Base-by-base conservation (phyloP, 1,140 invertebrate species). In the Drosophila busckii region DNA sequence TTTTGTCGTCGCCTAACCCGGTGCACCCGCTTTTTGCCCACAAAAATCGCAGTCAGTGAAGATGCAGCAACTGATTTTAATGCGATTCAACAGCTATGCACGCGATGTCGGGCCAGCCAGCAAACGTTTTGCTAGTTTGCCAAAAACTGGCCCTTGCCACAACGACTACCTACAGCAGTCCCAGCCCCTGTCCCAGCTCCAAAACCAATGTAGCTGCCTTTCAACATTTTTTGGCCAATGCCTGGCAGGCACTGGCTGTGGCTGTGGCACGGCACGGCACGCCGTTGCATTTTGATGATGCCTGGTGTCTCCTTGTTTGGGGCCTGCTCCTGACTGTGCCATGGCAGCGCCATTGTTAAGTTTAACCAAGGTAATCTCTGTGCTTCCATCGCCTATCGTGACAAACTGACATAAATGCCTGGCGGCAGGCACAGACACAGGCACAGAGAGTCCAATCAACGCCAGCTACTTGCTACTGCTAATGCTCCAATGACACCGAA, bases 331-430 rank as follows among this genome's bases (percentile, higher is more conserved):
- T 42, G 42, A 48, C 13, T 35, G 29, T 64, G 73, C 55, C 66
- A 48, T 80, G 61, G 61, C 60, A 66, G 64, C 63, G 69, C 73
- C 69, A 69, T 80, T 80, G 75, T 82, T 82, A 82, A 82, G 75
- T 82, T 78, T 82, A 82, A 82, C 75, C 75, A 82, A 82, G 75
- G 75, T 82, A 82, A 82, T 82, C 75, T 82, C 75, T 82, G 55
- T 73, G 75, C 75, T 82, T 75, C 75, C 64, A 82, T 82, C 75
- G 75, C 75, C 75, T 82, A 75, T 82, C 75, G 75, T 82, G 75
- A 82, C 75, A 82, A 82, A 82, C 75, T 82, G 75, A 75, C 75
- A 82, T 82, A 82, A 82, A 82, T 82, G 75, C 48, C 75, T 70
- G 64, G 38, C 75, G 73, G 73, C 73, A 80, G 61, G 75, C 42